A percentile compares a stretch with the other conserved stretches of the same genome.
phyloP scores from a whole-genome alignment of 2,797 vertebrate genomes.

The Enteromius anoplus region DNA sequence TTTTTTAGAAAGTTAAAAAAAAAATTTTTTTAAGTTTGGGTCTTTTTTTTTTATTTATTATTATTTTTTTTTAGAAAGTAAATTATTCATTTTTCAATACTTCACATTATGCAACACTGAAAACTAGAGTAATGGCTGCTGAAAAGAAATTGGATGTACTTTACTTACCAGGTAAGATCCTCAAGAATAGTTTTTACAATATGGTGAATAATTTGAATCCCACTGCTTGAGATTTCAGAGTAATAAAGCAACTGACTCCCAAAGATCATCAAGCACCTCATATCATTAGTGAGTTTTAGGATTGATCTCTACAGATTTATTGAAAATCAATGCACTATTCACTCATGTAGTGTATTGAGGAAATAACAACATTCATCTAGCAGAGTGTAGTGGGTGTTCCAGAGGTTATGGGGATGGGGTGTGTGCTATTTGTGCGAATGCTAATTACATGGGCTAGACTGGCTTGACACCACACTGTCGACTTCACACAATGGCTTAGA shows the following conservation, averaged over 20 bases:
- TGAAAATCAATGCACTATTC: slow-evolving; percentile 10
- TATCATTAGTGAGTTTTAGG: background rate
- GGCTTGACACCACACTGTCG: slow-evolving; percentile 56
- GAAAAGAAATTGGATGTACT: background rate
- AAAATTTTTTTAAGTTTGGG: too few relatives aligned
- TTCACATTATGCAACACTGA: background rate
- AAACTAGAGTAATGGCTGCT: background rate
- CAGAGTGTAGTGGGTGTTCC: background rate
- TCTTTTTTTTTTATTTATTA: too few relatives aligned
- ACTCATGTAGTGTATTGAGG: background rate
- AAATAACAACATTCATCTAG: slow-evolving; percentile 5
- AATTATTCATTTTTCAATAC: background rate
- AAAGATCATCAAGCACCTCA: background rate
- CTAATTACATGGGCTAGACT: slow-evolving; percentile 60
- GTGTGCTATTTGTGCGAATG: slow-evolving; percentile 54
- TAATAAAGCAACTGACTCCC: background rate
- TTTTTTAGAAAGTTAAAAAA: background rate
- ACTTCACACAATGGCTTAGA: slow-evolving; percentile 53
- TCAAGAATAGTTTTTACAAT: background rate
- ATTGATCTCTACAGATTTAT: slow-evolving; percentile 3
- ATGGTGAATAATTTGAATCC: background rate
- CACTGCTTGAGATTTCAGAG: background rate
- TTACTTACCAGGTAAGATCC: background rate
- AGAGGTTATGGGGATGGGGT: slow-evolving; percentile 9
- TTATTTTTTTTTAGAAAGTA: too few relatives aligned